phyloP scores from a whole-genome alignment of 2,888 invertebrate species.

The Drosophila mayaguana region DNA sequence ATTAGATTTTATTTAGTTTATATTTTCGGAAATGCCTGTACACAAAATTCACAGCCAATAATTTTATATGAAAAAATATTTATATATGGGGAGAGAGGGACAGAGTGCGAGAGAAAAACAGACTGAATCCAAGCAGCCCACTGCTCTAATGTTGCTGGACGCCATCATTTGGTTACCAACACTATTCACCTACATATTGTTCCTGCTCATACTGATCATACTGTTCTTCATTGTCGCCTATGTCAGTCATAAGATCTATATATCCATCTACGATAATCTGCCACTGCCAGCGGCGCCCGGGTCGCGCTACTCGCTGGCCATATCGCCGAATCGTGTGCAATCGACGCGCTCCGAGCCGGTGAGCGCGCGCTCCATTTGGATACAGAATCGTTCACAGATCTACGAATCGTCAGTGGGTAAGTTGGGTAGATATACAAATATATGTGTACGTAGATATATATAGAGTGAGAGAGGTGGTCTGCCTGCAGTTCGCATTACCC shows the following conservation, averaged over 20 bases:
- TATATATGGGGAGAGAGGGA: background rate
- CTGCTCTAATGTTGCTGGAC: conserved; percentile 78
- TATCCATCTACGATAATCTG: conserved; percentile 81
- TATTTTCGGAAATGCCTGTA: conserved; percentile 2
- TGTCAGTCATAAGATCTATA: conserved; percentile 83
- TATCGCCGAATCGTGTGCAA: conserved; percentile 3
- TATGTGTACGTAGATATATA: too few relatives aligned
- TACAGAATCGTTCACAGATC: conserved; percentile 60
- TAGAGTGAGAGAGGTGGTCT: background rate
- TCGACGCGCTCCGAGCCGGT: conserved; percentile 19
- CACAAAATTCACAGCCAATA: background rate
- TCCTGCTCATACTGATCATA: conserved; percentile 81
- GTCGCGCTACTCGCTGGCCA: conserved; percentile 32
- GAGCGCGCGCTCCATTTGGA: conserved; percentile 63
- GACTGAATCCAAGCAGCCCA: conserved; percentile 32
- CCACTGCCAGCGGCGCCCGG: conserved; percentile 63
- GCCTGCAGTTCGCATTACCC: conserved; percentile 59
- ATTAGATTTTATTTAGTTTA: conserved; percentile 3
- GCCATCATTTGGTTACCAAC: conserved; percentile 83
- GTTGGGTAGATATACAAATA: conserved; percentile 11
- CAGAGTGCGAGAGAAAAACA: background rate
- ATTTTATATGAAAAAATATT: background rate
- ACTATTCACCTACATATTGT: conserved; percentile 83
- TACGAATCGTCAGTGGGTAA: conserved; percentile 53
- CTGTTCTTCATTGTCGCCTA: conserved; percentile 83